Conservation (phyloP, 2,888 invertebrate genomes). For the Cataglyphis altisquamis region DNA sequence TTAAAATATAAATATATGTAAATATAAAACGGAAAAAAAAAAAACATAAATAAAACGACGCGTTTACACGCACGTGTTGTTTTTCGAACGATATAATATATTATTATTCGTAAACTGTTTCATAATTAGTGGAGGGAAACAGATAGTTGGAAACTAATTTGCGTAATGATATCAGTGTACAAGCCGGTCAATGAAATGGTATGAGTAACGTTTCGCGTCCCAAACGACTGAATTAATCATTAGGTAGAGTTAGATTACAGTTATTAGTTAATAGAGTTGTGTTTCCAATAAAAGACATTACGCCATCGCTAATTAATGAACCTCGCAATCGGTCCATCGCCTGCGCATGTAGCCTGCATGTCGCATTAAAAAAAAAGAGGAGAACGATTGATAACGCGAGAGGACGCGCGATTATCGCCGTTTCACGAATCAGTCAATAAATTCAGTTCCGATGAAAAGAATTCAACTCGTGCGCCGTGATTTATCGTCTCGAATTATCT, state of each 20-base stretch:
- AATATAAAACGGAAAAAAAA: not conserved
- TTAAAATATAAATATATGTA: not conserved
- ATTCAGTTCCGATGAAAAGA: not conserved
- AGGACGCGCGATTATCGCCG: slow-evolving; percentile 22
- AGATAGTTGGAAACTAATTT: slow-evolving; percentile 44
- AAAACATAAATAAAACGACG: not conserved
- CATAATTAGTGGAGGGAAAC: not conserved
- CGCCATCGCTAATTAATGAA: slow-evolving; percentile 47
- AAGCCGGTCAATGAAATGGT: slow-evolving; percentile 48
- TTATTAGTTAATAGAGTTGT: slow-evolving; percentile 54
- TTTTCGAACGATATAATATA: slow-evolving; percentile 17
- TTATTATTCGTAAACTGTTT: slow-evolving; percentile 27
- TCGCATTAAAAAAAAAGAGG: not conserved
- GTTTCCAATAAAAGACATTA: slow-evolving; percentile 51
- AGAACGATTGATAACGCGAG: not conserved
- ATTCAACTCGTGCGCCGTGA: not conserved
- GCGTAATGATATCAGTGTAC: slow-evolving; percentile 45
- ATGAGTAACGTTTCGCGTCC: slow-evolving; percentile 51
- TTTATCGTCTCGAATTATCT: not conserved
- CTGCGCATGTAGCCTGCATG: not conserved
- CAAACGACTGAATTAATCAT: slow-evolving; percentile 57
- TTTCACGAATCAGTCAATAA: not conserved
- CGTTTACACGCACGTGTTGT: too few relatives aligned
- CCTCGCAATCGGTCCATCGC: slow-evolving; percentile 27
- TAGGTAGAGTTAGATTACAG: slow-evolving; percentile 53